Evolutionary conservation across 35 echinoderm and acorn worm species (phyloP), one percentile per base, ranked within the genome.

Genomic region (Apostichopus californicus): DNA sequence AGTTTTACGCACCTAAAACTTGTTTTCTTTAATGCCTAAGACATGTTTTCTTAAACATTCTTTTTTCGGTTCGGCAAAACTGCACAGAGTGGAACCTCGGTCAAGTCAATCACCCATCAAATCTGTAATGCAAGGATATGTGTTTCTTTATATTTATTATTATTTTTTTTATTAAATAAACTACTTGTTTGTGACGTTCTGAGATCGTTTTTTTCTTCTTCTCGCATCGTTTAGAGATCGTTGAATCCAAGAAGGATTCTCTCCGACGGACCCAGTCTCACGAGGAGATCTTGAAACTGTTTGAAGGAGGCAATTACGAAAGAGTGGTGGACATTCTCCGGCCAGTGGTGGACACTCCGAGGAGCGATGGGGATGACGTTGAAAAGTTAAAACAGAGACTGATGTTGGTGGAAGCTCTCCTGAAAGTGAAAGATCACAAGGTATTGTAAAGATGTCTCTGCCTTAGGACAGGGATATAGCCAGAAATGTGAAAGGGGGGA

Each of bases 281-380:
- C 54, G 97, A 98, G 72, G 95, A 98, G 61, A 90, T 98, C 68
- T 81, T 92, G 61, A 92, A 95, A 57, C 91, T 98, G 8, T 90
- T 92, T 7, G 93, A 93, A 55, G 86, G 55, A 10, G 94, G 87
- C 0, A 61, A 96, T 34, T 96, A 94, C 64, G 85, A 90, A 15
- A 92, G 86, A 21, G 95, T 98, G 55, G 91, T 91, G 3, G 77
- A 91, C 54, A 91, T 96, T 0, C 93, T 98, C n/a, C 88, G 91
- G 21, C 94, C 97, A 26, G 84, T 90, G 1, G 68, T 96, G 54
- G 83, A 92, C 14, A 72, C 77, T 55, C 87, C 95, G 8, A 65
- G 71, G 56, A 79, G 56, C 53, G 78, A 80, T 57, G 78, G 72
- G 17, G 71, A 84, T 13, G 82, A 77, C 0, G 83, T 79, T 4